Percentiles rank a stretch among this genome's conserved stretches.
Evolutionary conservation across 2,797 vertebrate species (phyloP).

Genomic region (Liasis olivaceus): DNA sequence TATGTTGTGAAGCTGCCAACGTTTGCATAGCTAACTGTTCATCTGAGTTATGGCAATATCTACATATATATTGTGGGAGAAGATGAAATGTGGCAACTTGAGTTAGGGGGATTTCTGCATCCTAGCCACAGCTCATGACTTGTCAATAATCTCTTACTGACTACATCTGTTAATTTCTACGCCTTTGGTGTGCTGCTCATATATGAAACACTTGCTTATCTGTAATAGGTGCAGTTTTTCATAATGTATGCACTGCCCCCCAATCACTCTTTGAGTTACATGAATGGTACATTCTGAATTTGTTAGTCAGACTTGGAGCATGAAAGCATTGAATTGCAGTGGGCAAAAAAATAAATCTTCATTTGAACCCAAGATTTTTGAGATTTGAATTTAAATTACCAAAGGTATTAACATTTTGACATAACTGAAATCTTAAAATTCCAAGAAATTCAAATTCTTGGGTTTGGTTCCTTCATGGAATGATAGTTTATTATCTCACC

Average conservation of each 20-base stretch:
- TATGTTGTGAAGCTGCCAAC: neutral
- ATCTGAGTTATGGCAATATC: neutral
- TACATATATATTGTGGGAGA: neutral
- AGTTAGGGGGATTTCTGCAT: neutral
- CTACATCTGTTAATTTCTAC: neutral
- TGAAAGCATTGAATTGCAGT: neutral
- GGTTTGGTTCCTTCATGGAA: neutral
- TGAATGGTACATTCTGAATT: neutral
- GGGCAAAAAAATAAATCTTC: neutral
- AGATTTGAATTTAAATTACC: neutral
- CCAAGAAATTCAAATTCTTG: neutral
- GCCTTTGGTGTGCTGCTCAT: neutral
- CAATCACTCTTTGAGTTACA: neutral
- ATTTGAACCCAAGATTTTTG: neutral
- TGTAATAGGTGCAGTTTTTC: neutral
- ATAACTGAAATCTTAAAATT: neutral
- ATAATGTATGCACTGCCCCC: neutral
- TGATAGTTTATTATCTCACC: neutral
- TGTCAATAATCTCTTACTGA: neutral
- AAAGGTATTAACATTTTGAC: neutral
- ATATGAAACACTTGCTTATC: neutral
- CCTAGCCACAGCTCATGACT: neutral
- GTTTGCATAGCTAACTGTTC: neutral
- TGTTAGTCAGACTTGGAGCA: neutral
- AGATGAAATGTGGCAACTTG: neutral